Percentiles rank a stretch among this genome's conserved stretches.
phyloP scores from a whole-genome alignment of 2,113 vertebrate species.

The Gopherus flavomarginatus region DNA sequence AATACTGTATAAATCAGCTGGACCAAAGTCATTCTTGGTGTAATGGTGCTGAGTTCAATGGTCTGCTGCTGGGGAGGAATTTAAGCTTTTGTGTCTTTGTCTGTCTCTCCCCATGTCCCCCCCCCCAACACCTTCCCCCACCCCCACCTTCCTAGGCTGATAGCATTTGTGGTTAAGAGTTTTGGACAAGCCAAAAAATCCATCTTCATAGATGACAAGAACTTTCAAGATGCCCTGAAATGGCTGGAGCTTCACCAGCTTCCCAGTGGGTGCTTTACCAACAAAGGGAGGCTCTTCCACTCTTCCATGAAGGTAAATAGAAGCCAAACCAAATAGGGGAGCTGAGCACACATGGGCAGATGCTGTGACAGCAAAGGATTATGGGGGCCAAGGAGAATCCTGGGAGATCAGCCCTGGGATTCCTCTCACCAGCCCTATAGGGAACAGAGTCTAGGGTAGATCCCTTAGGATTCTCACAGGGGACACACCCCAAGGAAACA shows the following conservation, averaged over 20 bases:
- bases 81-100: background rate
- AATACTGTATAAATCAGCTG: background rate
- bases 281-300: slow-evolving; percentile 79
- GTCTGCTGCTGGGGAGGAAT: background rate
- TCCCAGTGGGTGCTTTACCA: slow-evolving; percentile 75
- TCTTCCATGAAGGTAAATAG: slow-evolving; percentile 81
- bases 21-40: background rate
- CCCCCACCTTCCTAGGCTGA: slow-evolving; percentile 74
- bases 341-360: background rate
- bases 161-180: slow-evolving; percentile 85
- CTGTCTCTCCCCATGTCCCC: background rate
- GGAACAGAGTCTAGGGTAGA: background rate
- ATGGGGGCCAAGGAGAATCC: background rate
- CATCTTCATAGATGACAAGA: slow-evolving; percentile 73
- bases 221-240: slow-evolving; percentile 69
- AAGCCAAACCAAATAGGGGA: background rate
- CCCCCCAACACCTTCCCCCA: background rate
- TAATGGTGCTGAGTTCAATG: background rate
- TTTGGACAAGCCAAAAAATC: slow-evolving; percentile 74
- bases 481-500: background rate
- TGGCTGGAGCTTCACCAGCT: slow-evolving; percentile 78
- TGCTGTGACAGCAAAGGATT: background rate
- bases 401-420: background rate
- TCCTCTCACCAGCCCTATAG: background rate
- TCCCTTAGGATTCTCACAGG: fast-evolving